These are phyloP conservation scores for Girardinichthys multiradiatus DNA, from an alignment of 2,113 vertebrate genomes.

Conservation along the genomic window DNA sequence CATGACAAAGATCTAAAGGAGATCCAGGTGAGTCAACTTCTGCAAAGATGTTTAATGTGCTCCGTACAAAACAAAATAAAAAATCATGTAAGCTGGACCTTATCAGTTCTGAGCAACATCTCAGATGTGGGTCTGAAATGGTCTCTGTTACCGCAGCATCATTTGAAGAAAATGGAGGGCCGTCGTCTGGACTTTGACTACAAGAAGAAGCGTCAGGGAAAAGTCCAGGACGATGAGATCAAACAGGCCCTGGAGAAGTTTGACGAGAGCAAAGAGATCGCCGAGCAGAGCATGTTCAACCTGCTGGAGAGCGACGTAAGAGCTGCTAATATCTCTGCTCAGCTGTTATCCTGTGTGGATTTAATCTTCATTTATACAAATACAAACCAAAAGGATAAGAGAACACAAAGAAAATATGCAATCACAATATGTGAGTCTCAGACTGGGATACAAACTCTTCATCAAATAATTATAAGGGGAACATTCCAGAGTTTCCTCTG, in stretches of 20 bases:
- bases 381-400: too few relatives aligned
- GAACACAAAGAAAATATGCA: too few relatives aligned
- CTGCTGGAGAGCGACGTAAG: constrained; percentile 96
- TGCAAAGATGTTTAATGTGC: neutral
- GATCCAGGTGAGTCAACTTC: constrained; percentile 87
- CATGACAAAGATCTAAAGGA: constrained; percentile 98
- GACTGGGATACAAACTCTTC: too few relatives aligned
- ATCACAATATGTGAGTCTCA: too few relatives aligned
- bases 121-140: too few relatives aligned
- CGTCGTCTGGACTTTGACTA: constrained; percentile 98
- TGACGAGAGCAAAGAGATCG: constrained; percentile 96
- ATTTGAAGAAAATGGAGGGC: constrained; percentile 95
- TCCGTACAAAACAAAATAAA: neutral
- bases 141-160: constrained; percentile 80
- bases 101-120: too few relatives aligned
- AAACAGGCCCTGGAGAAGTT: constrained; percentile 96
- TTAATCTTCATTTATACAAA: neutral
- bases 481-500: too few relatives aligned
- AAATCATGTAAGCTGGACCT: too few relatives aligned
- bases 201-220: constrained; percentile 96
- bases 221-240: constrained; percentile 93
- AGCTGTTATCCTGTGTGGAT: neutral
- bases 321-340: neutral
- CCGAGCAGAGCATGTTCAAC: constrained; percentile 99
- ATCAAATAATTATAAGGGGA: too few relatives aligned